Evolutionary conservation across 1,140 invertebrate genomes (phyloP), one percentile per base, ranked within the genome.

Genomic region (Theocolax elegans): DNA sequence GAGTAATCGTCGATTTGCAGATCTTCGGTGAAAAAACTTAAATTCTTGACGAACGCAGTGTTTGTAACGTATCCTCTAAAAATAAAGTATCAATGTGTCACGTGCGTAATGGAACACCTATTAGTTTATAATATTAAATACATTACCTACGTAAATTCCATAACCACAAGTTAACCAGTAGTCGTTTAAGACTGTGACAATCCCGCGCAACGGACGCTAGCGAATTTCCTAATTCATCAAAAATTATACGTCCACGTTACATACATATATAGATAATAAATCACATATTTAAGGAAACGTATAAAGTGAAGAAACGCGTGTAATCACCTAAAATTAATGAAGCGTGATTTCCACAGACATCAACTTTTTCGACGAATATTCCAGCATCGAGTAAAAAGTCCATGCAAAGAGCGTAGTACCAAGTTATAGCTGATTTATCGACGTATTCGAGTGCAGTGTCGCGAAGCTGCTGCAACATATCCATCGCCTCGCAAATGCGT

Each of bases 331-430:
- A 9, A 10, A 76, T 27, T 29, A 51, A 69, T 0, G 35, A 8
- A 6, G 78, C 75, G 35, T 74, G 73, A 0, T n/a, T 8, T 1
- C 44, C n/a, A 48, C 74, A 77, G 13, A n/a, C 31, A 8, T 77
- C 73, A 12, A 72, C 78, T 0, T 73, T 73, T 49, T 81, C 75
- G 17, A 81, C 54, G 1, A 72, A 1, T n/a, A 81, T 73, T 19
- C 77, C 76, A 21, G 72, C 74, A 8, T 81, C 77, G 17, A 81
- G 27, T 0, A 74, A 19, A 0, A 81, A 17, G 38, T 81, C 78
- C 42, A 81, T 64, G 25, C 70, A 77, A 12, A 81, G 74, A 2
- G 80, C 78, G 17, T 81, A 76, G 59, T 81, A 81, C 80, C 80
- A 81, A 0, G 77, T 81, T n/a, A 76, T 74, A 0, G 71, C 72